Evolutionary conservation across 2,797 vertebrate genomes (phyloP), one percentile per base, ranked within the genome.

Genomic region (Gadopsis marmoratus): DNA sequence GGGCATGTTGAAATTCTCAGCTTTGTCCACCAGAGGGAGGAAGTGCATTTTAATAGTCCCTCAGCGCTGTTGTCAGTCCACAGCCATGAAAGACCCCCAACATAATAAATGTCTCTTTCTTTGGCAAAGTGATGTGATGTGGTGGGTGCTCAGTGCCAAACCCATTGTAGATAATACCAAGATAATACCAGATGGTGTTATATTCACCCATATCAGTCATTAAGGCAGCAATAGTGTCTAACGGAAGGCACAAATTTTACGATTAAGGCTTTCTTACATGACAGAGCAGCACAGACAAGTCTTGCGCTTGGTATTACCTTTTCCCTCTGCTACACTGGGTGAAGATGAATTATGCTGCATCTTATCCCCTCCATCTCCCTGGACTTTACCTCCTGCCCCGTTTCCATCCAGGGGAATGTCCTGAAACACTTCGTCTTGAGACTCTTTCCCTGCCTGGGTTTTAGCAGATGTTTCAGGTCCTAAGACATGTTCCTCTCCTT

Each of bases 271-370:
- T 66, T 67, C 64, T 89, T 82, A 96, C 95, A 95, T 95, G 82
- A 95, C 78, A 23, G 91, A 90, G 78, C 95, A 96, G 74, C 95
- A 96, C 64, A 86, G 87, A 65, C 94, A 96, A 74, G 80, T 88
- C 78, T 94, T 93, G 50, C 33, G 74, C 70, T 95, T 94, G 37
- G 86, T 31, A 0, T 55, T 14, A 4, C 7, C 70, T n/a, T 63
- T 72, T 67, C 21, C 88, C 37, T 79, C 78, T 37, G 83, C 80
- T 64, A 5, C 58, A 11, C 1, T 51, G 35, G 82, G 54, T 12
- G 75, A 7, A 31, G 74, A 45, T 51, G 81, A 63, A 31, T 76
- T 39, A 53, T 12, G n/a, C 60, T 8, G 69, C 61, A 6, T 67
- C 11, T 78, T 53, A 4, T 78, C 70, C 4, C 33, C 79, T 10